A percentile compares a stretch with the other conserved stretches of the same genome.
These are phyloP conservation scores for Ataeniobius toweri DNA, from an alignment of 2,797 vertebrate genomes.

Conservation along the genomic window DNA sequence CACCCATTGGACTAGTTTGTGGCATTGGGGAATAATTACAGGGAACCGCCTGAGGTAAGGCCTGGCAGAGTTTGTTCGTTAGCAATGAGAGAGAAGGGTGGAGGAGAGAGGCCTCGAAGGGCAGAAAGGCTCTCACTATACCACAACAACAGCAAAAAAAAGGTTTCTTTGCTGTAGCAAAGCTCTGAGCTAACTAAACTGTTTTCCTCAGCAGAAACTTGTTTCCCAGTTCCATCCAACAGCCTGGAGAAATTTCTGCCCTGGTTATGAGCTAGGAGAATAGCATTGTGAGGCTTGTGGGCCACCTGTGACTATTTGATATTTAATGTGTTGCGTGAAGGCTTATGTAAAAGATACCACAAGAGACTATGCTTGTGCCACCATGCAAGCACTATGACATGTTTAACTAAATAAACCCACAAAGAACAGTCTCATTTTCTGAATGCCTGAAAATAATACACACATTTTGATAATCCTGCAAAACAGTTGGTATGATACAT, in stretches of 20 bases:
- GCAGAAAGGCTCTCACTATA: constrained; percentile 54
- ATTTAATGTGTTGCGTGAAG: constrained; percentile 62
- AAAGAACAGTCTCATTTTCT: constrained; percentile 41
- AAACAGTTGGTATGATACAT: constrained; percentile 27
- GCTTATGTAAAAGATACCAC: constrained; percentile 50
- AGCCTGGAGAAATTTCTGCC: constrained; percentile 41
- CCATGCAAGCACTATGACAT: constrained; percentile 20
- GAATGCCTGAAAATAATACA: constrained; percentile 38
- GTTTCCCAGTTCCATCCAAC: constrained; percentile 43
- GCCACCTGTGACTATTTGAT: constrained; percentile 54
- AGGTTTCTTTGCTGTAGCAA: constrained; percentile 38
- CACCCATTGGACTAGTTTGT: constrained; percentile 78
- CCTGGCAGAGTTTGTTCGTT: constrained; percentile 79
- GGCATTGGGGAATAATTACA: constrained; percentile 83
- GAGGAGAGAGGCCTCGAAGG: constrained; percentile 60
- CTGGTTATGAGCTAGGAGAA: constrained; percentile 38
- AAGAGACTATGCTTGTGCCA: constrained; percentile 28
- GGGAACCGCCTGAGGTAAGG: constrained; percentile 80
- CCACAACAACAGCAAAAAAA: constrained; percentile 30
- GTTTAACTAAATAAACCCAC: constrained; percentile 42
- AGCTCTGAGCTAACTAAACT: constrained; percentile 59
- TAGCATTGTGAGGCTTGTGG: constrained; percentile 41
- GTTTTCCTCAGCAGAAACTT: constrained; percentile 44
- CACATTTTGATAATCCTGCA: constrained; percentile 35
- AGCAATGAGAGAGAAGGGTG: constrained; percentile 69